Evolutionary conservation across 2,888 invertebrate species (phyloP).

Genomic region (Acanthopleura granulata): DNA sequence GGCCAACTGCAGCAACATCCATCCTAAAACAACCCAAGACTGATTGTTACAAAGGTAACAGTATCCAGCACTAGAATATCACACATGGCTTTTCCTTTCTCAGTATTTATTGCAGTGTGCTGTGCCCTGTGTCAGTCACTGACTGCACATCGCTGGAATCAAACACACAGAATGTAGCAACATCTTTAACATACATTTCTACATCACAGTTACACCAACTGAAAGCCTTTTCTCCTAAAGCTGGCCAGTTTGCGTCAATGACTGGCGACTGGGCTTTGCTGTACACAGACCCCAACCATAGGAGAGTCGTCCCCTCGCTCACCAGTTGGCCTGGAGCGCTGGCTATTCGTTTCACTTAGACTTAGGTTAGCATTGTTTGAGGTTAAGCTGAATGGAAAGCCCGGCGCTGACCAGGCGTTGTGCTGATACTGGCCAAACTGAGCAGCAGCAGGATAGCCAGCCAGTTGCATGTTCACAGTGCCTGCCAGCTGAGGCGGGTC

Average conservation of each 20-base stretch:
- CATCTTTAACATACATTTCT: not conserved
- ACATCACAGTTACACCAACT: slow-evolving; percentile 11
- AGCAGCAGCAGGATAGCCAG: slow-evolving; percentile 47
- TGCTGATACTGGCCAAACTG: slow-evolving; percentile 50
- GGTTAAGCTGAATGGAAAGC: slow-evolving; percentile 50
- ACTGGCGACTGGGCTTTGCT: slow-evolving; percentile 93
- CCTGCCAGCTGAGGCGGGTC: slow-evolving; percentile 68
- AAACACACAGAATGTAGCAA: no score
- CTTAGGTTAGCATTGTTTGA: slow-evolving; percentile 24
- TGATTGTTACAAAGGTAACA: no score
- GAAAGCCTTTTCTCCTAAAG: not conserved
- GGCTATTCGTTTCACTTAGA: slow-evolving; percentile 23
- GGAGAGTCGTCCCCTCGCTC: slow-evolving; percentile 78
- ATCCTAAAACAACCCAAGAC: no score
- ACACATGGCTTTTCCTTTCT: no score
- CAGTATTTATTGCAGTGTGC: no score
- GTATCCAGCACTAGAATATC: no score
- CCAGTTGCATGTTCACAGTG: slow-evolving; percentile 69
- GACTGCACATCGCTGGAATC: no score
- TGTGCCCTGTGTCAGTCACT: no score
- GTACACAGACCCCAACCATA: slow-evolving; percentile 90
- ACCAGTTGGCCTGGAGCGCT: slow-evolving; percentile 43
- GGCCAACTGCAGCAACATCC: no score
- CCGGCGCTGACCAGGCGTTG: slow-evolving; percentile 46
- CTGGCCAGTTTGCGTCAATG: slow-evolving; percentile 73